Conservation (phyloP, 2,113 vertebrate genomes). For the Paradoxurus hermaphroditus region DNA sequence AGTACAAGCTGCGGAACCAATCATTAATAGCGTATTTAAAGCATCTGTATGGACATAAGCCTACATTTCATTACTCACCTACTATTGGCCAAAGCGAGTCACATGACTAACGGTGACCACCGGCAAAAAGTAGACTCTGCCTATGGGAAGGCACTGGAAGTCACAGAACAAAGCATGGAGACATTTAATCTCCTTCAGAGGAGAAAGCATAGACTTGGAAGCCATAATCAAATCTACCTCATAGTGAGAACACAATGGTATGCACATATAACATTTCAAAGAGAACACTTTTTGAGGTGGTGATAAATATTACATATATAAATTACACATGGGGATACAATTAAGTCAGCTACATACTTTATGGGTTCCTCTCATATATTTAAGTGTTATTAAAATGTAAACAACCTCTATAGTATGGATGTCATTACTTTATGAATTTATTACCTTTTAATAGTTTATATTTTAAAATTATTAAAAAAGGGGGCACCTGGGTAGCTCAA, state of each 20-base stretch:
- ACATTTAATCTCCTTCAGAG: background rate
- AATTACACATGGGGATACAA: background rate
- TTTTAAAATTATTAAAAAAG: no score
- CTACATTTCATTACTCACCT: background rate
- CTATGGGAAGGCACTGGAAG: background rate
- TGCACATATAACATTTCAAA: background rate
- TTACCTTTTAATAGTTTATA: no score
- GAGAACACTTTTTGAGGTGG: background rate
- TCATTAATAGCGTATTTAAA: background rate
- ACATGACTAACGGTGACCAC: background rate
- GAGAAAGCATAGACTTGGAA: background rate
- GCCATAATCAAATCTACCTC: background rate
- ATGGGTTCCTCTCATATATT: background rate
- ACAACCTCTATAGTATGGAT: background rate
- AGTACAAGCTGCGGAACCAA: background rate
- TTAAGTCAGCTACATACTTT: background rate
- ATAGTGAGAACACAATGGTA: background rate
- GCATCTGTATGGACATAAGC: background rate
- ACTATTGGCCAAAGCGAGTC: background rate
- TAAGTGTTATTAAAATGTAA: slow-evolving; percentile 4
- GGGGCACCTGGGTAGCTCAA: no score
- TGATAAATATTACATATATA: background rate
- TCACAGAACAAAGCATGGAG: background rate
- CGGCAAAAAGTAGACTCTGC: background rate
- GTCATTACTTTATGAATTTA: no score